These are phyloP conservation scores for Polypterus bichir DNA, from an alignment of 2,113 vertebrate genomes.

Conservation along the genomic window DNA sequence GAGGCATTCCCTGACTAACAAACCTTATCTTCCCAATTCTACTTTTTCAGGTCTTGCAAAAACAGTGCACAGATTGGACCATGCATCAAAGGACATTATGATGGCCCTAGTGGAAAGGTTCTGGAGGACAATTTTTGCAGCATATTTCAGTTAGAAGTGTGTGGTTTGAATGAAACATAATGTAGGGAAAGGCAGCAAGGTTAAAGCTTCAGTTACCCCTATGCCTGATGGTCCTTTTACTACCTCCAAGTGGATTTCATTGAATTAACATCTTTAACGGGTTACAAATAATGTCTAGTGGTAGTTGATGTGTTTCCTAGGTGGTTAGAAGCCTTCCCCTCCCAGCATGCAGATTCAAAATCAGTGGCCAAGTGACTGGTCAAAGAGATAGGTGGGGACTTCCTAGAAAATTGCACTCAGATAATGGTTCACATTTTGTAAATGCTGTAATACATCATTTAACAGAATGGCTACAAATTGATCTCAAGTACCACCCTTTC, in stretches of 20 bases:
- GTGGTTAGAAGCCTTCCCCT: too few species aligned
- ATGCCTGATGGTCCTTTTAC: conserved; percentile 4
- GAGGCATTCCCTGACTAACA: too few species aligned
- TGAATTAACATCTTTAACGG: neutral
- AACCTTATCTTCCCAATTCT: too few species aligned
- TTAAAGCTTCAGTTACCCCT: neutral
- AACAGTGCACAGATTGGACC: neutral
- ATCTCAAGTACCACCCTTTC: too few species aligned
- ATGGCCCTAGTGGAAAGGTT: neutral
- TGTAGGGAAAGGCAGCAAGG: neutral
- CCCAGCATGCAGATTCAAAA: too few species aligned
- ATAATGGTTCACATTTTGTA: too few species aligned
- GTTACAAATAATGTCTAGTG: conserved; percentile 2
- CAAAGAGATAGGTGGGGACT: too few species aligned
- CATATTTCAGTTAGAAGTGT: neutral
- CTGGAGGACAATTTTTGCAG: neutral
- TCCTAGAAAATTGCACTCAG: too few species aligned
- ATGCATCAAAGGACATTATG: neutral
- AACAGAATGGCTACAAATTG: too few species aligned
- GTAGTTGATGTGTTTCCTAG: neutral
- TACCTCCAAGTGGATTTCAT: neutral
- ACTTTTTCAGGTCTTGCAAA: too few species aligned
- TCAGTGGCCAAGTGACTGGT: too few species aligned
- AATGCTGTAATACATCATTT: too few species aligned
- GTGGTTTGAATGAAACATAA: neutral